Conservation (phyloP, 2,797 vertebrate genomes). For the Anas bernieri region DNA sequence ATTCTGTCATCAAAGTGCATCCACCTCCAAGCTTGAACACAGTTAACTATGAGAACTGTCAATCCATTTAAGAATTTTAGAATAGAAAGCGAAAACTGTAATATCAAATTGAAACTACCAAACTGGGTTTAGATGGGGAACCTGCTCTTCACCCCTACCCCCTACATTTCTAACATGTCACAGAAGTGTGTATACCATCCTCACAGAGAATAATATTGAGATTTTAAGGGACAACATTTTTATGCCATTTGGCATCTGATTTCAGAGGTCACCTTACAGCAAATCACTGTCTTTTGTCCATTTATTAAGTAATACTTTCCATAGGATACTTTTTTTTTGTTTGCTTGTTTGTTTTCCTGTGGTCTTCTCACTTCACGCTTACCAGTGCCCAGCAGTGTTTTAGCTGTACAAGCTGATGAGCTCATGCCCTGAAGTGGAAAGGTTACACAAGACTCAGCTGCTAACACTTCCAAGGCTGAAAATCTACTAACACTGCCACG, state of each 20-base stretch:
- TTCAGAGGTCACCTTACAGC: background rate
- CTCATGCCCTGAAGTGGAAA: background rate
- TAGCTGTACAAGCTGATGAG: background rate
- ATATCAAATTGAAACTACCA: background rate
- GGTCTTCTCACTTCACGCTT: background rate
- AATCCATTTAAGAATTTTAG: background rate
- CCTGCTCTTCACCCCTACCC: background rate
- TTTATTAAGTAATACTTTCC: background rate
- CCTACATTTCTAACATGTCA: background rate
- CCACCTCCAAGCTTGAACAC: background rate
- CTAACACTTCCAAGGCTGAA: conserved; percentile 12
- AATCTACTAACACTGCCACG: conserved; percentile 44
- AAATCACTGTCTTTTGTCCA: background rate
- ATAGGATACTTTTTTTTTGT: background rate
- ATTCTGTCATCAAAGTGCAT: background rate
- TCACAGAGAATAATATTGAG: background rate
- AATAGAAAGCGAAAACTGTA: background rate
- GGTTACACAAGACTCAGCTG: conserved; percentile 16
- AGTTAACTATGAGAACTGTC: background rate
- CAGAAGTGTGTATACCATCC: background rate
- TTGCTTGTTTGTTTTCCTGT: background rate
- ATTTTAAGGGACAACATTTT: background rate
- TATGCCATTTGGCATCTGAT: background rate
- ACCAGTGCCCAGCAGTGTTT: background rate
- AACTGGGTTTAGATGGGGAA: background rate